Evolutionary conservation across 2,113 vertebrate species (phyloP).

Genomic region (Heliornis fulica): DNA sequence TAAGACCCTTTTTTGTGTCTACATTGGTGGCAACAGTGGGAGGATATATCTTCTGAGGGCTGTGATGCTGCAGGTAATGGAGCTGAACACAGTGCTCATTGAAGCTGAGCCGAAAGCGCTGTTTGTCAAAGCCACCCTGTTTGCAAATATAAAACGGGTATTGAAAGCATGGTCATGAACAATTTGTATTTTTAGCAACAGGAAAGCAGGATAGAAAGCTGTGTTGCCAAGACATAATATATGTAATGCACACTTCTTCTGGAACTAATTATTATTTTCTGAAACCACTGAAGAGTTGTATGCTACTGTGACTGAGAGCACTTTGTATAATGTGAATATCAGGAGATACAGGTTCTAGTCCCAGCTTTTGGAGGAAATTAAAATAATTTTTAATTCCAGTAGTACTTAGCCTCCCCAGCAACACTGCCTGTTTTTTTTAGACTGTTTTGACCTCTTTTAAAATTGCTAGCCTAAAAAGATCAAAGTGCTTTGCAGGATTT

Average conservation of each 20-base stretch:
- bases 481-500: neutral
- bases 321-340: neutral
- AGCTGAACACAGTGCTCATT: neutral
- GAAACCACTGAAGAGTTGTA: neutral
- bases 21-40: neutral
- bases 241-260: neutral
- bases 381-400: neutral
- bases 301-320: neutral
- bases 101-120: neutral
- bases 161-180: neutral
- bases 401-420: neutral
- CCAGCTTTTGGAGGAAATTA: neutral
- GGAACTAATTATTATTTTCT: neutral
- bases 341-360: neutral
- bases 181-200: conserved; percentile 17
- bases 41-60: neutral
- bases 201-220: neutral
- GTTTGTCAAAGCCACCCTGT: neutral
- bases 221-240: neutral
- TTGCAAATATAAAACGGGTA: conserved; percentile 26
- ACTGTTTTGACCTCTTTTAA: neutral
- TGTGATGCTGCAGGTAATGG: neutral
- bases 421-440: neutral
- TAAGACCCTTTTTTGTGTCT: neutral
- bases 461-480: neutral